Evolutionary conservation across 2,797 vertebrate species (phyloP).

Genomic region (Aplochiton taeniatus): DNA sequence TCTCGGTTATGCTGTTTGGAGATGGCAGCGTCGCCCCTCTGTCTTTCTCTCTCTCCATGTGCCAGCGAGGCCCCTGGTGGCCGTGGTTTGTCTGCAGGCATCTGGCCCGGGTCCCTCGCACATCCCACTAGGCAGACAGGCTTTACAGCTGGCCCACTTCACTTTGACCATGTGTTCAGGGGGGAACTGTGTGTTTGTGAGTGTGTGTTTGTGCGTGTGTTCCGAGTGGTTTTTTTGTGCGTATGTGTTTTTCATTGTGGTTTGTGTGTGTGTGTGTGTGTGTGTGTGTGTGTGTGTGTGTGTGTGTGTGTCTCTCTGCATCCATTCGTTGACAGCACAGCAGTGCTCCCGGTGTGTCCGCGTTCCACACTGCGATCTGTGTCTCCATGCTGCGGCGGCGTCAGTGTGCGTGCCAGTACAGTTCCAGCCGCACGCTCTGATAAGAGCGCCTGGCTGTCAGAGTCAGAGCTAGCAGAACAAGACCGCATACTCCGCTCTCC

Average conservation of each 20-base stretch:
- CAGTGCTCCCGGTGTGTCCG: constrained; percentile 52
- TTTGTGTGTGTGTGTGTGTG: background rate
- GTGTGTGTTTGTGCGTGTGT: too few species aligned
- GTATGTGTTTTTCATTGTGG: background rate
- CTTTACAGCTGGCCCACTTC: constrained; percentile 45
- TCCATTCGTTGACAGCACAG: constrained; percentile 25
- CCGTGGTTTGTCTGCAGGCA: constrained; percentile 60
- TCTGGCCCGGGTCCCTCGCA: constrained; percentile 52
- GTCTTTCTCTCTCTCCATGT: constrained; percentile 23
- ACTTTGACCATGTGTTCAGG: constrained; percentile 9
- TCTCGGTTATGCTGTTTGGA: constrained; percentile 26
- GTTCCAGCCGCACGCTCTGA: constrained; percentile 60
- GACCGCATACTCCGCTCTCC: constrained; percentile 26
- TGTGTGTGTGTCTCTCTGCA: background rate
- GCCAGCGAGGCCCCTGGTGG: constrained; percentile 50
- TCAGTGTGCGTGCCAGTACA: constrained; percentile 40
- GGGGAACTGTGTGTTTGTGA: background rate
- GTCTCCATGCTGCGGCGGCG: constrained; percentile 37
- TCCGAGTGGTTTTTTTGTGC: background rate
- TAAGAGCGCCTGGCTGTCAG: constrained; percentile 64
- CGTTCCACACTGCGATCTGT: constrained; percentile 55
- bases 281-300: constrained; percentile 7
- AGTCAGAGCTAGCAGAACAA: constrained; percentile 42
- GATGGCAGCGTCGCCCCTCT: constrained; percentile 3
- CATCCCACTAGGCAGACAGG: constrained; percentile 44